Percentiles rank a stretch among this genome's conserved stretches.
phyloP scores from a whole-genome alignment of 2,888 invertebrate species.

The Mesorhabditis sp. region DNA sequence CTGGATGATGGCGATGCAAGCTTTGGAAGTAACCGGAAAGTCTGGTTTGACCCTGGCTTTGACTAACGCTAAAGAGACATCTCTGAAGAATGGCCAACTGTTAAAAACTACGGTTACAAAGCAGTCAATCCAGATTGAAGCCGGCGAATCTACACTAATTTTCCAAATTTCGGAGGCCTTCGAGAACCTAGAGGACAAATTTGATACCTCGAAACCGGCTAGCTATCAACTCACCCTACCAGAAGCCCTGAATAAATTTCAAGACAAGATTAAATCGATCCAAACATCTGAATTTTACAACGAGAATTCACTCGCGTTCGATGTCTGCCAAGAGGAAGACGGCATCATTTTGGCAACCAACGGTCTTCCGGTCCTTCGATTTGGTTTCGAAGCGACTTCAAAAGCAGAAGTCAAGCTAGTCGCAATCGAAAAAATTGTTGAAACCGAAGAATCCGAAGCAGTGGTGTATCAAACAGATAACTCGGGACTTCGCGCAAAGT shows the following conservation, averaged over 20 bases:
- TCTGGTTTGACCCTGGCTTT: conserved; percentile 1
- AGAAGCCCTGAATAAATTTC: no score
- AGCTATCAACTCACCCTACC: no score
- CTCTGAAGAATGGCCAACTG: not conserved
- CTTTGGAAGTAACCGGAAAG: not conserved
- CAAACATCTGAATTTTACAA: not conserved
- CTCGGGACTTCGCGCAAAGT: conserved; percentile 25
- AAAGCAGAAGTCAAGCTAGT: not conserved
- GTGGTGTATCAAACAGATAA: not conserved
- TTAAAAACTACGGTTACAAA: not conserved
- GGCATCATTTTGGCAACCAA: not conserved
- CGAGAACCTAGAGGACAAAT: not conserved
- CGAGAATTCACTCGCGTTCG: not conserved
- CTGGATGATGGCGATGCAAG: not conserved
- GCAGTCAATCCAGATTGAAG: not conserved
- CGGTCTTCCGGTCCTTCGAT: no score
- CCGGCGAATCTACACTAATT: not conserved
- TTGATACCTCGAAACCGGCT: no score
- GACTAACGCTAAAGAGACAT: not conserved
- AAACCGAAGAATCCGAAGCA: not conserved
- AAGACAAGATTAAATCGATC: no score
- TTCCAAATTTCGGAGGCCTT: not conserved
- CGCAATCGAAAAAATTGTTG: not conserved
- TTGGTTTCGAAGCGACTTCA: no score
- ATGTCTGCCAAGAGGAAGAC: not conserved